Evolutionary conservation across 2,797 vertebrate genomes (phyloP).

Genomic region (Selene dorsalis): DNA sequence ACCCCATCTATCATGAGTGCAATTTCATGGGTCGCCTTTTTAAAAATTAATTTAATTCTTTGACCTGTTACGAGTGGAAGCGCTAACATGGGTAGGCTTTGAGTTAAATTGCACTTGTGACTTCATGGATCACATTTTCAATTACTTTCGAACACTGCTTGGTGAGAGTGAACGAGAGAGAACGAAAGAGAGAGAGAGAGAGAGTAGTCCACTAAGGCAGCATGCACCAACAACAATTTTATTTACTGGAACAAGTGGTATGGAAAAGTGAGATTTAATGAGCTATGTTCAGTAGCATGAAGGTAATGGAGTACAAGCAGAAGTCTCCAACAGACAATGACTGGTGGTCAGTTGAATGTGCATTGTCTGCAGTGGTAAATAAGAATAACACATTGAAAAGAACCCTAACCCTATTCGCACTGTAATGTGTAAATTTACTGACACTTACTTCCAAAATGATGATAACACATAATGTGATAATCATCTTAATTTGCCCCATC

Average conservation of each 20-base stretch:
- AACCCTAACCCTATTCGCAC: too few species aligned
- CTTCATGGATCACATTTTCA: slow-evolving; percentile 89
- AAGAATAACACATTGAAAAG: too few species aligned
- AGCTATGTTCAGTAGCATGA: slow-evolving; percentile 71
- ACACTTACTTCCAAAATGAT: not conserved
- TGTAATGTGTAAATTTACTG: slow-evolving; percentile 25
- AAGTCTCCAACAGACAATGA: slow-evolving; percentile 56
- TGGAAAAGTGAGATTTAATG: slow-evolving; percentile 81
- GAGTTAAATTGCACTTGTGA: slow-evolving; percentile 89
- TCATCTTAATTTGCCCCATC: too few species aligned
- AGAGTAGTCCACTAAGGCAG: slow-evolving; percentile 43
- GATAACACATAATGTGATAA: too few species aligned
- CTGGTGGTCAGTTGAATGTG: slow-evolving; percentile 43
- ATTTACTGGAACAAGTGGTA: slow-evolving; percentile 81
- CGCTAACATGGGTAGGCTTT: slow-evolving; percentile 88
- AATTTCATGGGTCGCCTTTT: slow-evolving; percentile 92
- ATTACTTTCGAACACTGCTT: slow-evolving; percentile 89
- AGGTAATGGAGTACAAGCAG: slow-evolving; percentile 71
- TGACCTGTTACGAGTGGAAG: slow-evolving; percentile 91
- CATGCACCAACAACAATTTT: slow-evolving; percentile 83
- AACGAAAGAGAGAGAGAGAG: slow-evolving; percentile 18
- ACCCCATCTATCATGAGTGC: slow-evolving; percentile 91
- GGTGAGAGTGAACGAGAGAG: slow-evolving; percentile 42
- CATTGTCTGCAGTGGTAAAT: slow-evolving; percentile 25
- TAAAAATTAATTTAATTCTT: slow-evolving; percentile 92